These are phyloP conservation scores for Axea sp. DNA, from an alignment of 2,888 invertebrate genomes.

Conservation along the genomic window DNA sequence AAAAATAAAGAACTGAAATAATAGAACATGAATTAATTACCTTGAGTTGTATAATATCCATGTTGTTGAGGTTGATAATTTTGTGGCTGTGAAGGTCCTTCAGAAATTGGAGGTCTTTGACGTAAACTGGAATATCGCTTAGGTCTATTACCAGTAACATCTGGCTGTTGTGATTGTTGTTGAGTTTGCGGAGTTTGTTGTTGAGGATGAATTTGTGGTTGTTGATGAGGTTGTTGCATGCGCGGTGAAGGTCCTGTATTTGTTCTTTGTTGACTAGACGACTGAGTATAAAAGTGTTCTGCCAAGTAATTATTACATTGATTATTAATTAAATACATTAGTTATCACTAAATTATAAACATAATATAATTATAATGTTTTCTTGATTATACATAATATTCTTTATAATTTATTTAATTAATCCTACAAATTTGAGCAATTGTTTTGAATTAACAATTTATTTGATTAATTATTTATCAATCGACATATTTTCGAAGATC, in stretches of 20 bases:
- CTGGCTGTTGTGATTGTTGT: conserved; percentile 65
- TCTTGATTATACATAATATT: no score
- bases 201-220: conserved; percentile 75
- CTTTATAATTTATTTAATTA: no score
- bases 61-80: conserved; percentile 75
- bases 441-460: no score
- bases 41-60: conserved; percentile 77
- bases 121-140: conserved; percentile 86
- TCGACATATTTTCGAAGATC: no score
- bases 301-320: conserved; percentile 33
- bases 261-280: conserved; percentile 74
- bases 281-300: conserved; percentile 76
- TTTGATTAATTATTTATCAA: no score
- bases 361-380: no score
- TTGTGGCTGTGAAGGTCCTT: conserved; percentile 72
- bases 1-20: no score
- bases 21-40: conserved; percentile 61
- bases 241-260: conserved; percentile 72
- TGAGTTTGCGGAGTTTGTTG: conserved; percentile 69
- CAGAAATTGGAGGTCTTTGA: conserved; percentile 80
- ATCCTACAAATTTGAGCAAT: no score
- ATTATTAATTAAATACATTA: no score
- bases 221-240: conserved; percentile 70
- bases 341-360: no score
- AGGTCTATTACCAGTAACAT: conserved; percentile 80